phyloP scores from a whole-genome alignment of 64 coral and sea anemone genomes.

The Astreopora myriophthalma region DNA sequence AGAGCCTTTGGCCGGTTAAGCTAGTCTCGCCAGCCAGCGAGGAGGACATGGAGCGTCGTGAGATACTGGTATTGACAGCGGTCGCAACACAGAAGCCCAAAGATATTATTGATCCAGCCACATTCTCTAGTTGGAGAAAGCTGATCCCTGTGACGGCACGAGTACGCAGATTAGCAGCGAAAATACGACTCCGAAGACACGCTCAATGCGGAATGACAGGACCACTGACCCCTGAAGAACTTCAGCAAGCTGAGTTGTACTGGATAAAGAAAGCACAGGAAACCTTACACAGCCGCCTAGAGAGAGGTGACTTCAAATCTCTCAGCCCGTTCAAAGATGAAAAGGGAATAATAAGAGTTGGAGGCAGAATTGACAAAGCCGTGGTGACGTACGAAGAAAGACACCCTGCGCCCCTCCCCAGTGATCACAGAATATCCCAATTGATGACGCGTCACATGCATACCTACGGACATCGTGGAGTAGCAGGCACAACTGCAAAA shows the following conservation, averaged over 20 bases:
- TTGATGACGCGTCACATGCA: neutral
- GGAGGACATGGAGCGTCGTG: neutral
- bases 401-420: neutral
- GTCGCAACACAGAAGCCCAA: neutral
- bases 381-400: slow-evolving; percentile 5
- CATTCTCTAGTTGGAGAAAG: slow-evolving; percentile 48
- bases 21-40: neutral
- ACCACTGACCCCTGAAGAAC: slow-evolving; percentile 32
- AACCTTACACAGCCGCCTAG: neutral
- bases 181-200: slow-evolving; percentile 9
- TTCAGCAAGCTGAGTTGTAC: neutral
- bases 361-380: slow-evolving; percentile 7
- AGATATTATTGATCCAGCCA: neutral
- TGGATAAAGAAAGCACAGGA: slow-evolving; percentile 3
- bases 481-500: neutral
- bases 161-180: slow-evolving; percentile 25
- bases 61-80: neutral
- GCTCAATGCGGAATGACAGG: neutral
- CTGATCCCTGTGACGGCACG: neutral
- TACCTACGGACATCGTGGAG: neutral
- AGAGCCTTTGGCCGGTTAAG: neutral
- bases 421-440: neutral
- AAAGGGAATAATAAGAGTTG: slow-evolving; percentile 42
- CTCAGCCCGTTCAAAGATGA: slow-evolving; percentile 40
- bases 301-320: slow-evolving; percentile 39